Evolutionary conservation across 2,888 invertebrate genomes (phyloP).

Genomic region (Hedya salicella): DNA sequence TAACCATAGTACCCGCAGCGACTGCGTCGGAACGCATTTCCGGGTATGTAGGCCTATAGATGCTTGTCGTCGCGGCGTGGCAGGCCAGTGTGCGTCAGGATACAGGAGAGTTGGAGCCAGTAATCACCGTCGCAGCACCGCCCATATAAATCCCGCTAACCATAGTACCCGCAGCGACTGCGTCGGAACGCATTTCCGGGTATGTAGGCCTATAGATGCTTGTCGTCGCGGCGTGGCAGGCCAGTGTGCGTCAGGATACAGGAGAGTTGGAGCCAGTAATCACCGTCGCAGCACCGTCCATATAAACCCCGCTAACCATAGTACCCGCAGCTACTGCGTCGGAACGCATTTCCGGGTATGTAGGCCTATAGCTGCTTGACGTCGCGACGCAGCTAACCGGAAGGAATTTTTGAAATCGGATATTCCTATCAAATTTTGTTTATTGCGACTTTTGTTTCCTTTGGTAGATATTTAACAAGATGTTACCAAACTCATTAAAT

Average conservation of each 20-base stretch:
- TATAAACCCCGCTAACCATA: conserved; percentile 61
- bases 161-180: background rate
- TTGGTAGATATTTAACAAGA: too few species aligned
- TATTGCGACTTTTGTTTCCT: too few species aligned
- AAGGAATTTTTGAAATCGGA: too few species aligned
- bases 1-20: conserved; percentile 47
- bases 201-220: conserved; percentile 92
- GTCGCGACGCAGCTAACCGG: conserved; percentile 86
- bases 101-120: conserved; percentile 52
- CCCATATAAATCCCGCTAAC: conserved; percentile 65
- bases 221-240: conserved; percentile 87
- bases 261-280: conserved; percentile 60
- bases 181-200: background rate
- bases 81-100: conserved; percentile 69
- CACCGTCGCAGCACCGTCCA: conserved; percentile 62
- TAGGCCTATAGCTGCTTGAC: conserved; percentile 92
- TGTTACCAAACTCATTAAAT: too few species aligned
- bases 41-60: conserved; percentile 89
- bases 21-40: too few species aligned
- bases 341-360: conserved; percentile 84
- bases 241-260: conserved; percentile 54
- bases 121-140: conserved; percentile 66
- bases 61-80: conserved; percentile 88
- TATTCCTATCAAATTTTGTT: too few species aligned
- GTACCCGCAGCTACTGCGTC: conserved; percentile 51